A percentile compares a stretch with the other conserved stretches of the same genome.
Evolutionary conservation across 2,888 invertebrate genomes (phyloP).

Genomic region (Scrobipalpa atriplicella): DNA sequence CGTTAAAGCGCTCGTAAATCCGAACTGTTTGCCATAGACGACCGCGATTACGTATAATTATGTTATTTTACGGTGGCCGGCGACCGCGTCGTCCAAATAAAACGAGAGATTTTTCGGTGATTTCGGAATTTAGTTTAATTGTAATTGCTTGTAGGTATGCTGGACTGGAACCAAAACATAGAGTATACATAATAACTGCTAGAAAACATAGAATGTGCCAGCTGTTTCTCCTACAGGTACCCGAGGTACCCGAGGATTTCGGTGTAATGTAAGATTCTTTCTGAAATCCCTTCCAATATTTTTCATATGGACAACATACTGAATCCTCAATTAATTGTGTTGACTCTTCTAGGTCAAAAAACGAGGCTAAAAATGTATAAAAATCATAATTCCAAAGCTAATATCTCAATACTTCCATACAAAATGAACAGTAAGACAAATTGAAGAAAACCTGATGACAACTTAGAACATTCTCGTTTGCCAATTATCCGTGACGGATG

Average conservation of each 20-base stretch:
- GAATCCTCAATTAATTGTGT: no score
- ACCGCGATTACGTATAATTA: conserved; percentile 72
- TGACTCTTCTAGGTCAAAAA: no score
- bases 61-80: conserved; percentile 64
- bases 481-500: conserved; percentile 55
- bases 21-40: conserved; percentile 66
- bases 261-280: no score
- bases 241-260: no score
- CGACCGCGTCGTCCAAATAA: conserved; percentile 57
- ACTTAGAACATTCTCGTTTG: conserved; percentile 43
- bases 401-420: background rate
- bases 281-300: no score
- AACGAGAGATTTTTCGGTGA: background rate
- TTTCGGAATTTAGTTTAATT: background rate
- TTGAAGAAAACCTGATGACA: conserved; percentile 45
- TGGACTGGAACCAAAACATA: no score
- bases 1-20: conserved; percentile 65
- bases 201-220: no score
- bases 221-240: no score
- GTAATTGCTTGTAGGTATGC: no score
- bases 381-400: background rate
- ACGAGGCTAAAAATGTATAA: no score
- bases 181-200: no score
- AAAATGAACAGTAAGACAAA: background rate
- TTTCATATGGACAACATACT: no score